Percentiles rank a stretch among this genome's conserved stretches.
Evolutionary conservation across 1,140 invertebrate species (phyloP).

Genomic region (Alviniconcha marisindica): DNA sequence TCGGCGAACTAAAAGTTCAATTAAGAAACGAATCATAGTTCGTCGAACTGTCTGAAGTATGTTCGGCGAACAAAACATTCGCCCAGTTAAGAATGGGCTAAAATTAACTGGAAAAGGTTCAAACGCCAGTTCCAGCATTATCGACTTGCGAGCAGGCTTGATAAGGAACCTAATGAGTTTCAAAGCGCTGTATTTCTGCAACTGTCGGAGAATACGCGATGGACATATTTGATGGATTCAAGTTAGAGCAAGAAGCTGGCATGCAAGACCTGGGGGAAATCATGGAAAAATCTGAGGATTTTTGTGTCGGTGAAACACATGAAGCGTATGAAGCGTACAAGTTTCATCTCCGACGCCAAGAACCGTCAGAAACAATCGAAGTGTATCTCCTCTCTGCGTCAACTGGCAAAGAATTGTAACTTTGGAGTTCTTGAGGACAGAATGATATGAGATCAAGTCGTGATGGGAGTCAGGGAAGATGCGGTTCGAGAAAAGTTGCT

Average conservation of each 20-base stretch:
- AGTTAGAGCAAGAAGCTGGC: neutral
- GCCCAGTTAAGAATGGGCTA: no score
- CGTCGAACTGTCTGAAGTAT: no score
- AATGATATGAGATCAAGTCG: neutral
- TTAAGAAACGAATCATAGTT: no score
- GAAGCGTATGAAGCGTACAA: neutral
- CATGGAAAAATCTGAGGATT: neutral
- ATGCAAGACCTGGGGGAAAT: neutral
- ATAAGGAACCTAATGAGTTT: neutral
- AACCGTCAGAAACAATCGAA: neutral
- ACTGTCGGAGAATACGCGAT: neutral
- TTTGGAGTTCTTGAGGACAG: neutral
- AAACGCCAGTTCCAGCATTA: neutral
- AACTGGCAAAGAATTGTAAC: neutral
- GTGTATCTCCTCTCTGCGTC: neutral
- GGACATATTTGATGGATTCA: neutral
- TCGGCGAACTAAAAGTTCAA: no score
- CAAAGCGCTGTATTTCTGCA: neutral
- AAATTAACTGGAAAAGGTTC: neutral
- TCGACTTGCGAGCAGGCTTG: neutral
- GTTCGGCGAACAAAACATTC: no score
- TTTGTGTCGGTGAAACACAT: neutral
- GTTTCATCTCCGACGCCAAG: neutral
- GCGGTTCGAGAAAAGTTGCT: neutral
- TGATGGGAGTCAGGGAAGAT: neutral